A percentile compares a stretch with the other conserved stretches of the same genome.
These are phyloP conservation scores for Procapra przewalskii DNA, from an alignment of 2,113 vertebrate species.

Conservation along the genomic window DNA sequence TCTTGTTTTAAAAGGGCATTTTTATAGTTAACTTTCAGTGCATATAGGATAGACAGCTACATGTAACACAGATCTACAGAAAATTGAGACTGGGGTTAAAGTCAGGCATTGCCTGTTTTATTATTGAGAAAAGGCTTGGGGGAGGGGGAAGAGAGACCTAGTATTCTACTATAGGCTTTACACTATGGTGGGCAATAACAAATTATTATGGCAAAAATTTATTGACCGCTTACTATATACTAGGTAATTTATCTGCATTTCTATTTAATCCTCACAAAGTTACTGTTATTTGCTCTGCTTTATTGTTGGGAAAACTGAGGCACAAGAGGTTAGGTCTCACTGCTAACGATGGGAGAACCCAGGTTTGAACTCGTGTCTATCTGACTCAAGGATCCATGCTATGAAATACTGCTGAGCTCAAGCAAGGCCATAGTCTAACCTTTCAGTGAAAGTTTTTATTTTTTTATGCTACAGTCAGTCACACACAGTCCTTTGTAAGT, in stretches of 20 bases:
- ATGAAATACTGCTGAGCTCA: background rate
- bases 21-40: background rate
- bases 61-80: background rate
- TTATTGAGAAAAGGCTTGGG: background rate
- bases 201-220: background rate
- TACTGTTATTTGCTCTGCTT: background rate
- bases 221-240: background rate
- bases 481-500: background rate
- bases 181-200: background rate
- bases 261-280: background rate
- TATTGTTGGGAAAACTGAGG: background rate
- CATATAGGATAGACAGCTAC: background rate
- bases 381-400: background rate
- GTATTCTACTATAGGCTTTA: background rate
- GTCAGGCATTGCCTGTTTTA: background rate
- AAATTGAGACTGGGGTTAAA: background rate
- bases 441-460: background rate
- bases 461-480: background rate
- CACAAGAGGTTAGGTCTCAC: background rate
- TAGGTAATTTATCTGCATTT: background rate
- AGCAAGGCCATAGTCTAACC: background rate
- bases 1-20: slow-evolving; percentile 22
- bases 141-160: background rate
- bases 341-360: background rate
- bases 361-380: background rate